Conservation (phyloP, 2,797 vertebrate species). For the Choloepus didactylus region DNA sequence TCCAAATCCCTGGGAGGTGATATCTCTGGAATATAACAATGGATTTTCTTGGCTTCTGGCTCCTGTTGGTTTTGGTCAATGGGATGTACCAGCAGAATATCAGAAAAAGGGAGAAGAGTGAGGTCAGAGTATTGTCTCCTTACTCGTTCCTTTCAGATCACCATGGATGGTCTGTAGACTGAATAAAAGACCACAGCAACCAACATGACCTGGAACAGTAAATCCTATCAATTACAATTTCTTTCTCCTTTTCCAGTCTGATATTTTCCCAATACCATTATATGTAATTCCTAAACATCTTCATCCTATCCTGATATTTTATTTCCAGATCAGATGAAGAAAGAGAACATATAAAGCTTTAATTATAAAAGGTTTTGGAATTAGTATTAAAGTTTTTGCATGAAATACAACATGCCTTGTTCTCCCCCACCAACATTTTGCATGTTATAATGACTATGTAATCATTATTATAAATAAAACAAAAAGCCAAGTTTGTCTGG, state of each 20-base stretch:
- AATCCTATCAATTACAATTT: not conserved
- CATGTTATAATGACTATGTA: not conserved
- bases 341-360: not conserved
- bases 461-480: not conserved
- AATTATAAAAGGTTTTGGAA: not conserved
- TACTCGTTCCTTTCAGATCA: not conserved
- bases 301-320: not conserved
- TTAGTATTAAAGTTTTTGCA: not conserved
- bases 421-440: not conserved
- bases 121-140: not conserved
- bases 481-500: not conserved
- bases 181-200: not conserved
- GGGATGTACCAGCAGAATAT: not conserved
- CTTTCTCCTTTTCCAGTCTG: not conserved
- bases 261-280: not conserved
- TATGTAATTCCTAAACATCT: not conserved
- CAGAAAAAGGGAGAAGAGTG: too few relatives aligned
- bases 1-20: too few relatives aligned
- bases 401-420: not conserved
- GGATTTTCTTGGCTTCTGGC: not conserved
- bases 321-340: not conserved
- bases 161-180: not conserved
- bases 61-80: not conserved
- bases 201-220: too few relatives aligned
- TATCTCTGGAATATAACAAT: not conserved